Percentiles rank a stretch among this genome's conserved stretches.
Conservation (phyloP, 2,797 vertebrate genomes). For the Lophotriccus pileatus region DNA sequence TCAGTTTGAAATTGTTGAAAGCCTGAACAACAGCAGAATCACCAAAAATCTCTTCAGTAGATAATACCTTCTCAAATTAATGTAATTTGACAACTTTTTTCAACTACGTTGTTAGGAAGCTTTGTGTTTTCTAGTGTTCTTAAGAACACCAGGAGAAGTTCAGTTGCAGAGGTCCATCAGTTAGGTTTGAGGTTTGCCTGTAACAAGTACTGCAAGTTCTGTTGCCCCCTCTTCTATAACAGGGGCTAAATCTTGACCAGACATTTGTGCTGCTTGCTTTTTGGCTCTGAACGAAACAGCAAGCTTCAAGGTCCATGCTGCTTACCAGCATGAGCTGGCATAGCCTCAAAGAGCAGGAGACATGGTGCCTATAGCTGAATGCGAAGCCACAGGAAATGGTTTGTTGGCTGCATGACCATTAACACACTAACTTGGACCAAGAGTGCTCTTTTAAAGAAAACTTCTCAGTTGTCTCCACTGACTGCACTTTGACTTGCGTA, state of each 20-base stretch:
- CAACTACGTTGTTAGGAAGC: accelerated
- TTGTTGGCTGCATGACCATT: not conserved
- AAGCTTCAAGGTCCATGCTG: not conserved
- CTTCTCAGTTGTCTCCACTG: not conserved
- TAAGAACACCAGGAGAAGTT: not conserved
- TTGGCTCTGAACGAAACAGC: not conserved
- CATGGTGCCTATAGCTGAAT: not conserved
- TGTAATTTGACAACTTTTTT: not conserved
- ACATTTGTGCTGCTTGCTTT: not conserved
- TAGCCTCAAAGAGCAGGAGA: not conserved
- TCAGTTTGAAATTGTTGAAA: not conserved
- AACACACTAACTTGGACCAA: not conserved
- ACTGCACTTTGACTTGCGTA: not conserved
- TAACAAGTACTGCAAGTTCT: not conserved
- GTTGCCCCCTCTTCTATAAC: not conserved
- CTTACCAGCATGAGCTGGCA: not conserved
- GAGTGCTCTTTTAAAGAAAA: not conserved
- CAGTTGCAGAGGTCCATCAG: not conserved
- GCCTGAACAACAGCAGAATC: not conserved
- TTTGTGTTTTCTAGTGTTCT: not conserved
- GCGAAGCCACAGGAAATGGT: not conserved
- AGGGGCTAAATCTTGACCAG: not conserved
- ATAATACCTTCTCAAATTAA: not conserved
- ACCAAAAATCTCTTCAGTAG: not conserved
- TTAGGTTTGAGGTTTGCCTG: not conserved